Percentiles rank a stretch among this genome's conserved stretches.
Evolutionary conservation across 2,888 invertebrate species (phyloP).

Genomic region (Amphipyra tragopoginis): DNA sequence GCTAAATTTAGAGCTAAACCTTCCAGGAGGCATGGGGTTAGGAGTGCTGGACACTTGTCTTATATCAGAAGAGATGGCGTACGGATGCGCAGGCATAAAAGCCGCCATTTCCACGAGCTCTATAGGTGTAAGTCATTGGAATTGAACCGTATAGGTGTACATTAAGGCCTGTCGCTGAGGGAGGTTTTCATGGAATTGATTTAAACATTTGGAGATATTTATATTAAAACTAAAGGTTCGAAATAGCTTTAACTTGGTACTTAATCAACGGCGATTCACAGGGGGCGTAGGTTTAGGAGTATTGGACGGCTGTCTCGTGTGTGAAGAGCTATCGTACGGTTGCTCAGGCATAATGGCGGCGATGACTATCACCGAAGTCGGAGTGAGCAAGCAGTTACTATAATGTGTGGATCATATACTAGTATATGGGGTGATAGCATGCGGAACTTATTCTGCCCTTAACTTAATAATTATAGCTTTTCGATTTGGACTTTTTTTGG

Average conservation of each 20-base stretch:
- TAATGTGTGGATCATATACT: constrained; percentile 32
- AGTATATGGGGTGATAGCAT: constrained; percentile 91
- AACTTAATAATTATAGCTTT: constrained; percentile 8
- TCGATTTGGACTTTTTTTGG: constrained; percentile 21
- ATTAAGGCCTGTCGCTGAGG: neutral
- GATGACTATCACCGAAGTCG: constrained; percentile 94
- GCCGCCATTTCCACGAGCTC: constrained; percentile 69
- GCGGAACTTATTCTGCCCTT: constrained; percentile 19
- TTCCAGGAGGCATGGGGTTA: constrained; percentile 89
- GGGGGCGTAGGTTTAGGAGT: constrained; percentile 94
- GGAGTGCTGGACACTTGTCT: constrained; percentile 83
- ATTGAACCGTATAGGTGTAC: neutral
- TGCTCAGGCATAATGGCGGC: constrained; percentile 98
- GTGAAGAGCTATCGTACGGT: constrained; percentile 97
- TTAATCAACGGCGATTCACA: constrained; percentile 70
- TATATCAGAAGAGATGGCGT: constrained; percentile 83
- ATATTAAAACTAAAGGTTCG: neutral
- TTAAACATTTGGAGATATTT: too few species aligned
- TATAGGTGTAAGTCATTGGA: constrained; percentile 70
- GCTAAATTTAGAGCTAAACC: constrained; percentile 20
- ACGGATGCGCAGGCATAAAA: constrained; percentile 91
- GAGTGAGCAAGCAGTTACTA: constrained; percentile 70
- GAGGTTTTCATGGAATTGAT: constrained; percentile 44
- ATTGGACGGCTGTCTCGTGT: constrained; percentile 93
- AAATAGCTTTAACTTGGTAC: constrained; percentile 5